Percentiles rank a stretch among this genome's conserved stretches.
Evolutionary conservation across 1,140 invertebrate genomes (phyloP).

Genomic region (Macrostomum lignano): DNA sequence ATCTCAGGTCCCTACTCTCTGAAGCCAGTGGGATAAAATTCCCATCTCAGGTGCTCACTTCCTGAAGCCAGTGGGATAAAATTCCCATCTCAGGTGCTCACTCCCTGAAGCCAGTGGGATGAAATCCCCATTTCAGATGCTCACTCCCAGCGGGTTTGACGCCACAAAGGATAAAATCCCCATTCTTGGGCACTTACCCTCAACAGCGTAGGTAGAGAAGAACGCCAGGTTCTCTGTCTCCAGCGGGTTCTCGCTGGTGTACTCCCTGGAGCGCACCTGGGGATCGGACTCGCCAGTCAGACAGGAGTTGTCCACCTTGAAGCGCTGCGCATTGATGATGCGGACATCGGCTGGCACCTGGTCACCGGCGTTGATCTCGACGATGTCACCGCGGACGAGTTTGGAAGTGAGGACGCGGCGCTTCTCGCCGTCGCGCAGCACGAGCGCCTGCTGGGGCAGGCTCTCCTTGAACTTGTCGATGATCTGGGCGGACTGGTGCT

Average conservation of each 20-base stretch:
- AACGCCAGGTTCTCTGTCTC: slow-evolving; percentile 86
- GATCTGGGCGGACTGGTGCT: slow-evolving; percentile 38
- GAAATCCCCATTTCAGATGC: no score
- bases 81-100: no score
- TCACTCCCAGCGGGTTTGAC: no score
- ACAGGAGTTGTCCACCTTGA: slow-evolving; percentile 37
- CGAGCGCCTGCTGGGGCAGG: slow-evolving; percentile 53
- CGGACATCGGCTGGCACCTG: slow-evolving; percentile 53
- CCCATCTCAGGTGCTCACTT: no score
- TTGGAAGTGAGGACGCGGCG: slow-evolving; percentile 41
- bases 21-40: no score
- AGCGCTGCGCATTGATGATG: slow-evolving; percentile 37
- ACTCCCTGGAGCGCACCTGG: slow-evolving; percentile 56
- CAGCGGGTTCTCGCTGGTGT: slow-evolving; percentile 71
- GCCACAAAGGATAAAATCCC: no score
- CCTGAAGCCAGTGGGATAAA: no score
- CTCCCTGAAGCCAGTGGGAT: no score
- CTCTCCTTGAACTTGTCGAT: slow-evolving; percentile 40
- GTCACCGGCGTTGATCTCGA: slow-evolving; percentile 50
- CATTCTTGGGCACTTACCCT: no score
- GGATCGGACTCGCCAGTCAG: slow-evolving; percentile 86
- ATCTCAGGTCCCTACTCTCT: no score
- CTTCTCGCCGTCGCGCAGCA: slow-evolving; percentile 70
- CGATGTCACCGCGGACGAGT: slow-evolving; percentile 47
- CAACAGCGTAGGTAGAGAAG: slow-evolving; percentile 84